Percentiles rank a stretch among this genome's conserved stretches.
Evolutionary conservation across 2,797 vertebrate genomes (phyloP).

Genomic region (Chaenodraco wilsoni): DNA sequence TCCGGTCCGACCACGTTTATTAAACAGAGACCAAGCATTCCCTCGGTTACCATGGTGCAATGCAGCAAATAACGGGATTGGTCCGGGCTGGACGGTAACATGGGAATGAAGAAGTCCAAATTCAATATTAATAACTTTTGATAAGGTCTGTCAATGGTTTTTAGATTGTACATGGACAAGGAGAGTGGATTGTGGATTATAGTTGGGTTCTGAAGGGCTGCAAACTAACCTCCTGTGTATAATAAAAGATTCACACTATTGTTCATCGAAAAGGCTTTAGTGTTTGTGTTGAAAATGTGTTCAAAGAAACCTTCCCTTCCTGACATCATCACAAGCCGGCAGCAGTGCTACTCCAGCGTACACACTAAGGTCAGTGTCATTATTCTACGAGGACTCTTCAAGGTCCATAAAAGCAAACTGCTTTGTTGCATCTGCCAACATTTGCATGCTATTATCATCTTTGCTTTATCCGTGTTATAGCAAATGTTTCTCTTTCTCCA

Average conservation of each 20-base stretch:
- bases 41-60: constrained; percentile 80
- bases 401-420: constrained; percentile 76
- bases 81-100: constrained; percentile 63
- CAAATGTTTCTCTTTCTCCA: constrained; percentile 84
- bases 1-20: constrained; percentile 81
- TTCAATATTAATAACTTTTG: constrained; percentile 76
- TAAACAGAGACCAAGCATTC: constrained; percentile 85
- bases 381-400: constrained; percentile 72
- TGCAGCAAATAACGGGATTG: constrained; percentile 39
- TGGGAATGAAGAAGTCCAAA: constrained; percentile 69
- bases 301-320: not conserved
- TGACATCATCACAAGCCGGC: not conserved
- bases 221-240: constrained; percentile 4
- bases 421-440: constrained; percentile 76
- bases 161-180: constrained; percentile 54
- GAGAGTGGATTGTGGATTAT: constrained; percentile 62
- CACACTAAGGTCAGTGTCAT: constrained; percentile 58
- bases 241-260: constrained; percentile 20
- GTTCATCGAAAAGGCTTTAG: constrained; percentile 1
- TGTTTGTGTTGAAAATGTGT: not conserved
- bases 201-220: constrained; percentile 11
- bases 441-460: constrained; percentile 84
- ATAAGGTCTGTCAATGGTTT: constrained; percentile 58
- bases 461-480: constrained; percentile 81
- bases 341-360: constrained; percentile 3